phyloP scores from a whole-genome alignment of 2,888 invertebrate genomes.

The Drosophila peninsularis region DNA sequence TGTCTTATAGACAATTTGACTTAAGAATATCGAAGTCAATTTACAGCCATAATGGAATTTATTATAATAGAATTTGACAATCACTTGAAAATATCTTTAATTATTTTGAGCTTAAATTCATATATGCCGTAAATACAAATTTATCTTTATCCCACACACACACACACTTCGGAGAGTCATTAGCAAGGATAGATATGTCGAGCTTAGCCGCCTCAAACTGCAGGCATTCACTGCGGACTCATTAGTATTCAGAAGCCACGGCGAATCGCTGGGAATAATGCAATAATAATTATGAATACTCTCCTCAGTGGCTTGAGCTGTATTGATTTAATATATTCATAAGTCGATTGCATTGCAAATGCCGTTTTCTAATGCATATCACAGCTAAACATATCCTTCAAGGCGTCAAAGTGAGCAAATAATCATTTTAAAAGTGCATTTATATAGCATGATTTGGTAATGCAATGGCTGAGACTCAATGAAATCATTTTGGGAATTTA shows the following conservation, averaged over 20 bases:
- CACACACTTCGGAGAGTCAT: neutral
- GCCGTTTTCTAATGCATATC: slow-evolving; percentile 16
- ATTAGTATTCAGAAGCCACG: slow-evolving; percentile 12
- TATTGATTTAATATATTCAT: slow-evolving; percentile 8
- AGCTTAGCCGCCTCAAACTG: neutral
- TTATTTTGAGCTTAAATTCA: neutral
- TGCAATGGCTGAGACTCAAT: neutral
- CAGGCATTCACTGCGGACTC: slow-evolving; percentile 5
- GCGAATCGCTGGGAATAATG: neutral
- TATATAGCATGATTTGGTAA: slow-evolving; percentile 1
- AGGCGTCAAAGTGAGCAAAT: slow-evolving; percentile 43
- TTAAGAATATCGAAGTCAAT: neutral
- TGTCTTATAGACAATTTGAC: neutral
- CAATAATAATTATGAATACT: slow-evolving; percentile 14
- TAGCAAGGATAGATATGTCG: neutral
- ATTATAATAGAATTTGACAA: neutral
- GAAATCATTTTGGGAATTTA: neutral
- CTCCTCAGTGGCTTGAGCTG: neutral
- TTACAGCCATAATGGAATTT: neutral
- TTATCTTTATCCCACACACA: neutral
- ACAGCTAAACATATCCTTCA: neutral
- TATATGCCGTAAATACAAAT: neutral
- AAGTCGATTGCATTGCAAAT: slow-evolving; percentile 30
- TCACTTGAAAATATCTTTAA: neutral
- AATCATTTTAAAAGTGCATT: slow-evolving; percentile 16